A percentile compares a stretch with the other conserved stretches of the same genome.
These are phyloP conservation scores for Liolophura sinensis DNA, from an alignment of 1,140 invertebrate species.

Conservation along the genomic window DNA sequence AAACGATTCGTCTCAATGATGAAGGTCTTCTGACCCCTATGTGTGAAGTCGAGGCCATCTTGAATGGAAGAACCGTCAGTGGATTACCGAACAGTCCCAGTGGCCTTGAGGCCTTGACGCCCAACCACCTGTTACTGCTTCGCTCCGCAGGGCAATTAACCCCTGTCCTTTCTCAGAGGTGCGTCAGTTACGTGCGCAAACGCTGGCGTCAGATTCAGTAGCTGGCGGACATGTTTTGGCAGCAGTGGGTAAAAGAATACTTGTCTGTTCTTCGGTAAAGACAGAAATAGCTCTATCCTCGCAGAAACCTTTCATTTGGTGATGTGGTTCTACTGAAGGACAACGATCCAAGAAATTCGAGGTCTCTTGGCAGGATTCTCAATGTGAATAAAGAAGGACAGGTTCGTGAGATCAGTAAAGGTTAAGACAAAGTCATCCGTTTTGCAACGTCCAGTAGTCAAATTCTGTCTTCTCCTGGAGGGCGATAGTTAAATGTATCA, in stretches of 20 bases:
- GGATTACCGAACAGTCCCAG: background rate
- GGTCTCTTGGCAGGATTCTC: background rate
- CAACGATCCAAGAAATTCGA: background rate
- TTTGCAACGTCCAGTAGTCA: background rate
- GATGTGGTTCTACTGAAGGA: background rate
- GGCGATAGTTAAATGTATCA: too few relatives aligned
- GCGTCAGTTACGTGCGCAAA: conserved; percentile 3
- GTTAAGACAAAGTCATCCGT: background rate
- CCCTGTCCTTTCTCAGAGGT: conserved; percentile 3
- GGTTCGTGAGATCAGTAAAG: background rate
- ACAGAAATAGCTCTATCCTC: conserved; percentile 1
- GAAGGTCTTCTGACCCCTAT: conserved; percentile 21
- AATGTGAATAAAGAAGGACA: background rate
- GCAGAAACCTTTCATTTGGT: background rate
- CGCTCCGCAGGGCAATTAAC: background rate
- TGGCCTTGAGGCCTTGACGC: conserved; percentile 4
- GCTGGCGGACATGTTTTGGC: conserved; percentile 8
- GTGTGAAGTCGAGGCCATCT: conserved; percentile 25
- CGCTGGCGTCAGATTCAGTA: conserved; percentile 6
- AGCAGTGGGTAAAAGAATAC: conserved; percentile 5
- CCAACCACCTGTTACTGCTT: conserved; percentile 5
- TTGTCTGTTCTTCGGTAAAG: background rate
- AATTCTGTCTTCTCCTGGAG: background rate
- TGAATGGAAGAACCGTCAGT: conserved; percentile 17
- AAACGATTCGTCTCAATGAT: conserved; percentile 13